phyloP scores from a whole-genome alignment of 2,888 invertebrate species.

The Cerceris rybyensis region DNA sequence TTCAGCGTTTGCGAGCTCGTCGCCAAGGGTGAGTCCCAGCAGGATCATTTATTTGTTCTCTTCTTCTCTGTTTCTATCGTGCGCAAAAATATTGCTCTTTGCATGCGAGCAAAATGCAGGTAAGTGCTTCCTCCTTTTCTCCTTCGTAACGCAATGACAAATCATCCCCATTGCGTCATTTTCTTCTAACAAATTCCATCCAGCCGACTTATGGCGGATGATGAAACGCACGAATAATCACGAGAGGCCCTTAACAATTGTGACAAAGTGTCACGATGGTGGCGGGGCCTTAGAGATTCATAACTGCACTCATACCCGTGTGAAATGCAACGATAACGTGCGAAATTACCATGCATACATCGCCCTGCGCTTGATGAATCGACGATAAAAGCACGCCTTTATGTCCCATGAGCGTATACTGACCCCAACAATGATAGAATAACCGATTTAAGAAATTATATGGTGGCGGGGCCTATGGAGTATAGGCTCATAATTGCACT shows the following conservation, averaged over 20 bases:
- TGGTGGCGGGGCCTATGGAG: slow-evolving; percentile 66
- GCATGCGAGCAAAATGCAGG: slow-evolving; percentile 64
- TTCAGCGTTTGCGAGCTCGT: slow-evolving; percentile 79
- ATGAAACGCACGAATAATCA: background rate
- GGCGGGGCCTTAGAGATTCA: slow-evolving; percentile 63
- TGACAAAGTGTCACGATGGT: slow-evolving; percentile 55
- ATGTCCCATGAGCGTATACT: slow-evolving; percentile 39
- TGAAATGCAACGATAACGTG: slow-evolving; percentile 28
- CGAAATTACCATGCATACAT: background rate
- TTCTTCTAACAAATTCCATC: slow-evolving; percentile 17
- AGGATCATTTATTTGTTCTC: slow-evolving; percentile 4
- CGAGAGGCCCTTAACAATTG: slow-evolving; percentile 40
- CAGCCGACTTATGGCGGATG: background rate
- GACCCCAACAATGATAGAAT: slow-evolving; percentile 57
- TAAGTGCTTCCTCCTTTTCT: slow-evolving; percentile 68
- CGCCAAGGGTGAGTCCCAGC: slow-evolving; percentile 72
- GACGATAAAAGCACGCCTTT: slow-evolving; percentile 41
- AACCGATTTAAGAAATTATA: slow-evolving; percentile 31
- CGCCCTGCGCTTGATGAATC: slow-evolving; percentile 48
- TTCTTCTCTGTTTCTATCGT: slow-evolving; percentile 3
- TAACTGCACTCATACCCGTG: slow-evolving; percentile 38
- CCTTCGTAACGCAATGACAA: slow-evolving; percentile 10
- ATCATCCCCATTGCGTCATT: slow-evolving; percentile 1
- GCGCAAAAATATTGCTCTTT: slow-evolving; percentile 38
- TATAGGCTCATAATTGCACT: slow-evolving; percentile 64